Conservation (phyloP, 2,888 invertebrate genomes). For the Willowsia nigromaculata region DNA sequence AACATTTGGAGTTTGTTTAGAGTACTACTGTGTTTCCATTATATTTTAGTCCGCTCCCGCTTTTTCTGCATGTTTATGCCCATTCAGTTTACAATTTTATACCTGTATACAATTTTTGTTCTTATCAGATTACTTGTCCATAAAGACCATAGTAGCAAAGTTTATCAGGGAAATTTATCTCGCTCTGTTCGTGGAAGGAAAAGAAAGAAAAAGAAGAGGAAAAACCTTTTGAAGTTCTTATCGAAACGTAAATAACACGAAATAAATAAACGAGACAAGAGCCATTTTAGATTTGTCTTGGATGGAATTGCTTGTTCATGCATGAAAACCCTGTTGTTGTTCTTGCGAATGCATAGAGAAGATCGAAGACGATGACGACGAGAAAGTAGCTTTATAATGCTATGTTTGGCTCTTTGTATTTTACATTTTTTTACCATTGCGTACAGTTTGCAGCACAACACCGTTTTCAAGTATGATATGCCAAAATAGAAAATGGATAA, state of each 20-base stretch:
- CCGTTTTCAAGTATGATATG: constrained; percentile 15
- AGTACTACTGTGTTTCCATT: not conserved
- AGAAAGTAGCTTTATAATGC: not conserved
- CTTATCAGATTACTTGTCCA: constrained; percentile 65
- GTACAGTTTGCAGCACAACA: not conserved
- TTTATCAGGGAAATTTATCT: constrained; percentile 67
- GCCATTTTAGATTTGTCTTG: constrained; percentile 65
- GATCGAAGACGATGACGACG: constrained; percentile 1
- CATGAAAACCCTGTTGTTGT: constrained; percentile 52
- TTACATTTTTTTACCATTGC: not conserved
- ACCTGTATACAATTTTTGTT: constrained; percentile 46
- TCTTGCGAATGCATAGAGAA: constrained; percentile 24
- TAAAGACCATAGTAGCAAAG: constrained; percentile 65
- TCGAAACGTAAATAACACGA: constrained; percentile 67
- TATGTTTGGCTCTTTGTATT: not conserved
- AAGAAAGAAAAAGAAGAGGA: constrained; percentile 49
- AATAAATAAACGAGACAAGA: constrained; percentile 65
- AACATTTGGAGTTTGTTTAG: no score
- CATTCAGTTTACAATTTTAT: constrained; percentile 31
- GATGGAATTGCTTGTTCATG: constrained; percentile 53
- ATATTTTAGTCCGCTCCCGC: not conserved
- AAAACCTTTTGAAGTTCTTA: constrained; percentile 62
- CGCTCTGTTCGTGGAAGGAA: constrained; percentile 35
- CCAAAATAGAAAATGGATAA: constrained; percentile 46
- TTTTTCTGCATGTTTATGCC: constrained; percentile 35